Evolutionary conservation across 1,140 invertebrate species (phyloP), one percentile per base, ranked within the genome.

Genomic region (Atta colombica): DNA sequence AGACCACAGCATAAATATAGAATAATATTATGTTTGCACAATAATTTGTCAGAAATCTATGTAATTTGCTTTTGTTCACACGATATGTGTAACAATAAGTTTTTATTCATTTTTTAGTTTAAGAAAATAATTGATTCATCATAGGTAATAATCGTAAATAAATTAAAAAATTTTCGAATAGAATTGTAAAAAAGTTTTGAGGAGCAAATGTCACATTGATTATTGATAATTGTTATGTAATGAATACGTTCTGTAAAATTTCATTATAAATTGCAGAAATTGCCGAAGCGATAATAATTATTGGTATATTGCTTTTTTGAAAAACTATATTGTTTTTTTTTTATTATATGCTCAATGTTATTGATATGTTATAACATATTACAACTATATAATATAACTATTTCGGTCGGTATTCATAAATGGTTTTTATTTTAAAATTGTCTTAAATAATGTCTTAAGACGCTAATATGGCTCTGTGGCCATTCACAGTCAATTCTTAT

Each of bases 1-100:
- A 49, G 10, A 49, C 25, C 39, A 77, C 35, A 77, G n/a, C 18
- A 45, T 4, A 77, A 65, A n/a, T 78, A 21, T 16, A 78, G 10
- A 65, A 3, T 5, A 25, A 77, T 49, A 49, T 10, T 49, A 63
- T 18, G 1, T 14, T 78, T 66, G 77, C 14, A 65, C 1, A 66
- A 18, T 28, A 8, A 45, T 78, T 66, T 78, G 39, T 31, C n/a
- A 31, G 21, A 31, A 66, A 78, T 66, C 10, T 28, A 14, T 61
- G 21, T 61, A 58, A 60, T 25, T 51, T 14, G 8, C 31, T 77
- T 77, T 77, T 35, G 1, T 61, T 61, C 18, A 39, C 60, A 61
- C 18, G 35, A 8, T 74, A 51, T 10, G 3, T 21, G 7, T 58
- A 75, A 2, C 16, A 74, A 28, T 31, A 31, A 58, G 1, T 74